Base-by-base conservation (phyloP, 2,888 invertebrate genomes). In the Slavum lentiscoides region DNA sequence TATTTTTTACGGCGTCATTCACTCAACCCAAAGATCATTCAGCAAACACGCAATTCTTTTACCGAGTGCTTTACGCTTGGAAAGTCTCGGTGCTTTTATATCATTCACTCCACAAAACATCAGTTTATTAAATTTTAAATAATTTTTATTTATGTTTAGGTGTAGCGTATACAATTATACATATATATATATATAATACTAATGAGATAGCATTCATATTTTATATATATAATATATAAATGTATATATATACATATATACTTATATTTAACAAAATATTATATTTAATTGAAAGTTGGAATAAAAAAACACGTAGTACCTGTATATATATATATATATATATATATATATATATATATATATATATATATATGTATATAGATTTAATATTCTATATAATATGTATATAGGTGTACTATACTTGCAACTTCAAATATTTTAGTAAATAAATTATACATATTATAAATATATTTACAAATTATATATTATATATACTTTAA, bases 1-100 rank as follows among this genome's bases (percentile, higher is more conserved):
- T 80, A 80, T 80, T 80, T 80, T 80, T 70, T 72, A 72, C 70
- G 80, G 69, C 70, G 55, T 80, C 55, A 80, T 80, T 80, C 77
- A 80, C 80, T 80, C 80, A 62, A 70, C 62, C 77, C 53, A 70
- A 68, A 77, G 80, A 80, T 70, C 70, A 80, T 80, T 80, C 80
- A 80, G 23, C 70, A 72, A 72, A 80, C 80, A 64, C 55, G 37
- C 80, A 80, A 72, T 80, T 80, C 69, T 80, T 72, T 64, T 80
- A 21, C 70, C 70, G 23, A 80, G 80, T 80, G 43, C 61, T 72
- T 69, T 72, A 70, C 80, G 80, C 80, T 72, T 70, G 80, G 43
- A 1, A 80, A 70, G 55, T 64, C 70, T 72, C 77, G 17, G 61
- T 77, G 53, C 62, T 80, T 77, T 64, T 80, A 70, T 80, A 70